Evolutionary conservation across 2,888 invertebrate genomes (phyloP), one percentile per base, ranked within the genome.

Genomic region (Heliconius ismenius): DNA sequence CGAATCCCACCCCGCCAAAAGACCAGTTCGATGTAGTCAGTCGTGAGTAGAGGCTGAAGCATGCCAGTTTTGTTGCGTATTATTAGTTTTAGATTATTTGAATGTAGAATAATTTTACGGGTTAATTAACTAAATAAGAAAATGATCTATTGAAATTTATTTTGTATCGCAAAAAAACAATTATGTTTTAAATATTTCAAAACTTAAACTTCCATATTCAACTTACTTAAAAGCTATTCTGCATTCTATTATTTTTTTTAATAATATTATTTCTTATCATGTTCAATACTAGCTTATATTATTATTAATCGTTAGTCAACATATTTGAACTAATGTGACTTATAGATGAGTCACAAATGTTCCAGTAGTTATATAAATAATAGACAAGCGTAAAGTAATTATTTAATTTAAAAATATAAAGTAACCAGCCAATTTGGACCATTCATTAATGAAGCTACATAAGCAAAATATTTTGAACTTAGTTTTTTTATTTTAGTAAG

Each of bases 11-110:
- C 88, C 87, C 83, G 84, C 83, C 86, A 81, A 79, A 83, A 83
- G 83, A 83, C 86, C 84, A 83, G 84, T 86, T 90, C 89, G 88
- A 91, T 89, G 86, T 90, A 90, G 89, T 86, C 86, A 89, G 89
- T 94, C 89, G 94, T 94, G 94, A 94, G 94, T 94, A 94, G 94
- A 86, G 89, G 93, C 94, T 92, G 89, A 85, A 88, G 93, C 93
- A 93, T 93, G 94, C 91, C 91, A 88, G 86, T 90, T 92, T 89
- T 87, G 86, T 93, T 92, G 92, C 92, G 76, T 83, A 84, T 86
- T 89, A 83, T 78, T 79, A 74, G 75, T 80, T 80, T 76, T 78
- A 78, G 67, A 79, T 75, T 73, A 68, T 64, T 6, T 39, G 36
- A 78, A 76, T 77, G 76, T 81, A 79, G 76, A 79, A 78, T 79